Conservation (phyloP, 2,113 vertebrate species). For the Phoenicopterus ruber region DNA sequence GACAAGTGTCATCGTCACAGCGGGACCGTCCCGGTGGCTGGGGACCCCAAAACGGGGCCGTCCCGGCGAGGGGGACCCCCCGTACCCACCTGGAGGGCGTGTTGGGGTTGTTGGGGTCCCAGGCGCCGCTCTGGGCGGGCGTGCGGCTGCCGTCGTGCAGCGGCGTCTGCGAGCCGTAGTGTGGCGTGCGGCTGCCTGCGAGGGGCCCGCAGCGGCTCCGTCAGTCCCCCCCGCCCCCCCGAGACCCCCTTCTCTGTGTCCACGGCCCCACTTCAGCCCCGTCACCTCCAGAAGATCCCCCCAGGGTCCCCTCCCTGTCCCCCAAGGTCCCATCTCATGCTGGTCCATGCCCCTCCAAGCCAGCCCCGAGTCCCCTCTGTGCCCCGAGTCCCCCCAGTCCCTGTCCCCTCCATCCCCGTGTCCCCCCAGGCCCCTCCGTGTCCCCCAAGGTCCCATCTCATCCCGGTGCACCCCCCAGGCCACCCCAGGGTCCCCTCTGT, state of each 20-base stretch:
- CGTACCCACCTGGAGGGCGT: constrained; percentile 83
- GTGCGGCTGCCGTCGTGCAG: constrained; percentile 92
- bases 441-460: too few relatives aligned
- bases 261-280: too few relatives aligned
- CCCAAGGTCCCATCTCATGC: background rate
- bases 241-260: background rate
- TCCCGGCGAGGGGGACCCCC: rapidly evolving
- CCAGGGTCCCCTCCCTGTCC: background rate
- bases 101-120: constrained; percentile 95
- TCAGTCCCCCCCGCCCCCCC: background rate
- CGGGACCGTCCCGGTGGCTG: background rate
- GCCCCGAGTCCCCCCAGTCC: too few relatives aligned
- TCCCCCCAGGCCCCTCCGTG: background rate
- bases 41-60: background rate
- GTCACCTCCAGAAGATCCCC: too few relatives aligned
- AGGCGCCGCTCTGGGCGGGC: constrained; percentile 91
- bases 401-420: too few relatives aligned
- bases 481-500: background rate
- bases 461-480: too few relatives aligned
- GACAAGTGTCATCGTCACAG: rapidly evolving
- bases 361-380: too few relatives aligned
- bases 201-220: rapidly evolving
- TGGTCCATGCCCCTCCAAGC: too few relatives aligned
- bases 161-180: constrained; percentile 92
- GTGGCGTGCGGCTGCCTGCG: constrained; percentile 88